phyloP scores from a whole-genome alignment of 1,140 invertebrate species.

The Zeugodacus cucurbitae region DNA sequence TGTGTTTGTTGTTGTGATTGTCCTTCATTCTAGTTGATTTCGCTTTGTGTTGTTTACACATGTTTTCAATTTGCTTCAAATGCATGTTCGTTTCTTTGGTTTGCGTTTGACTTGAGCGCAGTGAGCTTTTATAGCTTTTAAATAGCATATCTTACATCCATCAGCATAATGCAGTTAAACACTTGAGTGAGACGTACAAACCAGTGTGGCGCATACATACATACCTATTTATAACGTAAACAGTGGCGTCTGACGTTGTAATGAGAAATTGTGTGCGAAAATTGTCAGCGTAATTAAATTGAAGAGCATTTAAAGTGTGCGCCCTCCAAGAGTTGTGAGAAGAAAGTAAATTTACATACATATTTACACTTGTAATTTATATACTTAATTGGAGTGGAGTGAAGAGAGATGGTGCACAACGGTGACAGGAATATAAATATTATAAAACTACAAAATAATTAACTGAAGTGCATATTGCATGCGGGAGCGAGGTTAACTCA shows the following conservation, averaged over 20 bases:
- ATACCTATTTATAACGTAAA: not conserved
- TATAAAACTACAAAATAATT: no score
- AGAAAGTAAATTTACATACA: not conserved
- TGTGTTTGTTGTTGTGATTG: not conserved
- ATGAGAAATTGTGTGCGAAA: conserved; percentile 4
- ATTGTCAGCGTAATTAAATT: not conserved
- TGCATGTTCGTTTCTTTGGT: not conserved
- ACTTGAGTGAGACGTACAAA: not conserved
- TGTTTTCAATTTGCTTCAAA: conserved; percentile 15
- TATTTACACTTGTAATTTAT: not conserved
- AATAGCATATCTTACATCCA: not conserved
- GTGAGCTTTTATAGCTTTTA: conserved; percentile 25
- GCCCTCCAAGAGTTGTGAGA: not conserved
- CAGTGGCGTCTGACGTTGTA: not conserved
- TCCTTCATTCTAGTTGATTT: not conserved
- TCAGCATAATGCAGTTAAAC: conserved; percentile 18
- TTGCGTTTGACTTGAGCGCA: not conserved
- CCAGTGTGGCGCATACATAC: not conserved
- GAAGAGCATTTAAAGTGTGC: not conserved
- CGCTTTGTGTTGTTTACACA: not conserved
- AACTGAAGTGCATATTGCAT: no score
- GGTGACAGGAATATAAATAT: no score
- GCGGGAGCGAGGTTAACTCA: no score
- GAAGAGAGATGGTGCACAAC: no score
- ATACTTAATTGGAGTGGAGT: not conserved